A percentile compares a stretch with the other conserved stretches of the same genome.
Evolutionary conservation across 2,888 invertebrate genomes (phyloP).

Genomic region (Ectobius pallidus): DNA sequence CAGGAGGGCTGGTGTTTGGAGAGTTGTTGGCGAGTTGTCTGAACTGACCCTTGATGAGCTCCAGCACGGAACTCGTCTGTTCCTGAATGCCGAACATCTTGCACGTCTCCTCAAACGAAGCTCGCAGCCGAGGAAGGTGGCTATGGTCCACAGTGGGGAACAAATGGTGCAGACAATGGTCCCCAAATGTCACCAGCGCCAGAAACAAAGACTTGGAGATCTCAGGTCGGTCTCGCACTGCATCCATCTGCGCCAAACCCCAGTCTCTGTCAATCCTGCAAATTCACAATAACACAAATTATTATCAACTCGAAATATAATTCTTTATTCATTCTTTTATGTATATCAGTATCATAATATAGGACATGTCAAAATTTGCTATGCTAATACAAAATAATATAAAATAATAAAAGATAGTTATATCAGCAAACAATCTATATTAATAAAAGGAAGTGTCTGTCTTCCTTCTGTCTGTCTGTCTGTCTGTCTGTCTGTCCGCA

Average conservation of each 20-base stretch:
- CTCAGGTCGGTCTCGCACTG: conserved; percentile 73
- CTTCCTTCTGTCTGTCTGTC: too few relatives aligned
- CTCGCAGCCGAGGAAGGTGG: conserved; percentile 68
- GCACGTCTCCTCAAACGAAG: conserved; percentile 66
- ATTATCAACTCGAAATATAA: too few relatives aligned
- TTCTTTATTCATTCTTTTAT: too few relatives aligned
- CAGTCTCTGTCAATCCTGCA: conserved; percentile 69
- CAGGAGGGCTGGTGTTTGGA: conserved; percentile 51
- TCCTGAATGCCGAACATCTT: conserved; percentile 65
- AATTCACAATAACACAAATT: too few relatives aligned
- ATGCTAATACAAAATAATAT: too few relatives aligned
- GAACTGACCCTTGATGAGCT: conserved; percentile 71
- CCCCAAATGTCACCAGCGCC: conserved; percentile 75
- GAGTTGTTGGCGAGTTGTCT: conserved; percentile 61
- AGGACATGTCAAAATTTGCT: too few relatives aligned
- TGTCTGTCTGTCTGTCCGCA: too few relatives aligned
- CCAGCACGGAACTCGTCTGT: conserved; percentile 57
- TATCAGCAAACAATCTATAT: too few relatives aligned
- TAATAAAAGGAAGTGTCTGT: too few relatives aligned
- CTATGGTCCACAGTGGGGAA: conserved; percentile 83
- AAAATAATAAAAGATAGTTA: too few relatives aligned
- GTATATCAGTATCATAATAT: too few relatives aligned
- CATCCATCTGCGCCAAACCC: conserved; percentile 78
- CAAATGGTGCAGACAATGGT: conserved; percentile 79
- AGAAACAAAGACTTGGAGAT: conserved; percentile 69